phyloP scores from a whole-genome alignment of 2,113 vertebrate genomes.

The Ceyx melanurus region DNA sequence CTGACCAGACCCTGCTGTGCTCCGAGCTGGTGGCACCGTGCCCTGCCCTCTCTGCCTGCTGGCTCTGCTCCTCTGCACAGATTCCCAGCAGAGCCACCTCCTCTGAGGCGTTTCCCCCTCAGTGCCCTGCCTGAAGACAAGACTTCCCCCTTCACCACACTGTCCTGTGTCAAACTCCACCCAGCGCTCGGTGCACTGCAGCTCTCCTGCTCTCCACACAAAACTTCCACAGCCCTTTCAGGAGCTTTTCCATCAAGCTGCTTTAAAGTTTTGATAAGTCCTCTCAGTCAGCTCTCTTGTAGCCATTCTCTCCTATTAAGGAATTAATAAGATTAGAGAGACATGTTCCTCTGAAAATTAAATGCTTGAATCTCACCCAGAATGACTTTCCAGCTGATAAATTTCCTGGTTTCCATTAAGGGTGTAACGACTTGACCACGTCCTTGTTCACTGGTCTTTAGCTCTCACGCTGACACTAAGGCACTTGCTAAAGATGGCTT shows the following conservation, averaged over 20 bases:
- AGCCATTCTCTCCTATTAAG: not conserved
- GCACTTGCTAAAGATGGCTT: not conserved
- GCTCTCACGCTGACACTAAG: not conserved
- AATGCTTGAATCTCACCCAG: not conserved
- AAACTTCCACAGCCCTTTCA: not conserved
- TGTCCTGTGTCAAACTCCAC: not conserved
- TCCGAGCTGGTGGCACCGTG: accelerated
- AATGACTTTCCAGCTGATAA: not conserved
- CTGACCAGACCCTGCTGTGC: accelerated
- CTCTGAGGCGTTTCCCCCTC: no score
- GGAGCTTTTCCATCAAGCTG: not conserved
- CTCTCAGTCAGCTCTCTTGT: not conserved
- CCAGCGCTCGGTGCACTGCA: not conserved
- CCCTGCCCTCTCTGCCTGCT: not conserved
- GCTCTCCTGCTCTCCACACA: not conserved
- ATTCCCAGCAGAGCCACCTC: not conserved
- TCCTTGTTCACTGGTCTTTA: not conserved
- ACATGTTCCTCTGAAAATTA: not conserved
- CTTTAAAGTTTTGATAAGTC: not conserved
- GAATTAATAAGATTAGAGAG: not conserved
- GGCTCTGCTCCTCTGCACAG: not conserved
- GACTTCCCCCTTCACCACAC: accelerated
- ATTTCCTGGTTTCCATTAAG: not conserved
- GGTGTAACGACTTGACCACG: not conserved
- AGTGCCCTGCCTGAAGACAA: not conserved